Percentiles rank a stretch among this genome's conserved stretches.
phyloP scores from a whole-genome alignment of 2,797 vertebrate genomes.

The Propithecus perrieri region DNA sequence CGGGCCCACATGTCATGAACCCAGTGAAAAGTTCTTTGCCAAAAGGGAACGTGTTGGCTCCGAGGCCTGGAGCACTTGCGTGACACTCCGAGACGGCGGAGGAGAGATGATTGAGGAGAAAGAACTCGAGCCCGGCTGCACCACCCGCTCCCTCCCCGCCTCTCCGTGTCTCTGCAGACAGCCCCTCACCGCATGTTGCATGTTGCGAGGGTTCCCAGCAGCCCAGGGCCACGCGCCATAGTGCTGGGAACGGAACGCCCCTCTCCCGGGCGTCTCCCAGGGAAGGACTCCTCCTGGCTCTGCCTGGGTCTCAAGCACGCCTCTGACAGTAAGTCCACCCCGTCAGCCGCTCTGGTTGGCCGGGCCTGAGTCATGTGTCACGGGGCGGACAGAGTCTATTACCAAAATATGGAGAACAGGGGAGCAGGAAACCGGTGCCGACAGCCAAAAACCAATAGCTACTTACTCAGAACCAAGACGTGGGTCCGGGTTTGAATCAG shows the following conservation, averaged over 20 bases:
- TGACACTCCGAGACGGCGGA: too few species aligned
- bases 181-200: neutral
- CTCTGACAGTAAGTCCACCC: neutral
- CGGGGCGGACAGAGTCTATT: too few species aligned
- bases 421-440: neutral
- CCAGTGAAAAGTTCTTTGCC: too few species aligned
- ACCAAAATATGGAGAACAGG: too few species aligned
- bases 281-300: neutral
- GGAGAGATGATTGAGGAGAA: neutral
- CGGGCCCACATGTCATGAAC: neutral
- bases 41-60: neutral
- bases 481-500: neutral
- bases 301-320: neutral
- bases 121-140: rapidly evolving
- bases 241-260: neutral
- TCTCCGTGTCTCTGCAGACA: too few species aligned
- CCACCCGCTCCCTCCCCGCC: too few species aligned
- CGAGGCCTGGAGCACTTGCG: neutral
- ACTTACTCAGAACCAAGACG: neutral
- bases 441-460: neutral
- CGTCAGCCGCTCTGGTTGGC: neutral
- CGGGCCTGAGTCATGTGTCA: neutral
- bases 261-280: neutral
- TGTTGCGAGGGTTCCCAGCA: neutral
- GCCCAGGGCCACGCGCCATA: rapidly evolving